Base-by-base conservation (phyloP, 1,140 invertebrate genomes). In the Cryptotermes secundus region DNA sequence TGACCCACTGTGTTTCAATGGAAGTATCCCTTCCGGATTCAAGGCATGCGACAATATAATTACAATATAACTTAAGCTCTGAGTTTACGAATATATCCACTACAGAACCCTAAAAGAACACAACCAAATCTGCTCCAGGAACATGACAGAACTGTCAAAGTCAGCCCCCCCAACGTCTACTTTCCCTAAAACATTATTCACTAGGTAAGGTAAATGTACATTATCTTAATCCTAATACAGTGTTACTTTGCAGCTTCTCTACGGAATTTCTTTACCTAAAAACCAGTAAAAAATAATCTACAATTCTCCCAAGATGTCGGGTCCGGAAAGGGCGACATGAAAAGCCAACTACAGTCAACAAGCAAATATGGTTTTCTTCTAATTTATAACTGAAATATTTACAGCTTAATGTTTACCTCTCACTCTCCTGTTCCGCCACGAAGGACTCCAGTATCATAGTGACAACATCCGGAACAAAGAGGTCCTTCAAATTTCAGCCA, bases 381-480 rank as follows among this genome's bases (percentile, higher is more conserved):
- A 72, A 24, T 12, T 42, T 24, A 72, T 35, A 35, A 26, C 24
- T 83, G 16, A 72, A 83, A 26, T 83, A 83, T 35, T 35, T 81
- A 80, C 38, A 59, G 24, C 16, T 45, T 42, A 6, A 2, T 82
- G 19, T 24, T 84, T 86, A 86, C 85, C 85, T 86, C 83, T 86
- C 85, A 83, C 85, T 82, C 79, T 83, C 83, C 85, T 84, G 49
- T 84, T 83, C 83, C 84, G 45, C 81, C 72, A 42, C 81, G 83
- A 84, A 84, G 85, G 85, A 86, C 85, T 86, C 83, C 35, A 79
- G 81, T 84, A 45, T 82, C 85, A 86, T 86, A 86, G 59, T 86
- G 85, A 82, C 83, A 82, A 85, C 84, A 86, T 86, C 85, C 83
- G 85, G 85, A 84, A 86, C 85, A 86, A 86, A 86, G 85, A 81